Conservation (phyloP, 37 sponge, comb jelly and placozoan genomes). For the Eunapius fragilis region DNA sequence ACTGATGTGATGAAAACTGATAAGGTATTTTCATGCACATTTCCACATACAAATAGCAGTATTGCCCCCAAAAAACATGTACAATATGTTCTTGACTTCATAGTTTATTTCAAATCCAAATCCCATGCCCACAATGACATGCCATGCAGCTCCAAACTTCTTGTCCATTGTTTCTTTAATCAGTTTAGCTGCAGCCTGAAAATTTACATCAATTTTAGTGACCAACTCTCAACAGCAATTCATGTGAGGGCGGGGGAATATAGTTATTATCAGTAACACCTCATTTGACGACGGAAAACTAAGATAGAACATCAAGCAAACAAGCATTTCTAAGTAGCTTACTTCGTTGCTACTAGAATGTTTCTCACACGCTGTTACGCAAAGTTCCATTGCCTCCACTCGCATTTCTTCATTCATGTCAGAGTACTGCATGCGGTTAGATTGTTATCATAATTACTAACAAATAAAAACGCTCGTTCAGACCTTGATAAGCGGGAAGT, state of each 20-base stretch:
- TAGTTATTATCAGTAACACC: too few relatives aligned
- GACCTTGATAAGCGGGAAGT: constrained; percentile 90
- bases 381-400: constrained; percentile 98
- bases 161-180: constrained; percentile 99
- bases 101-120: constrained; percentile 95
- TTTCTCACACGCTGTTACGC: constrained; percentile 99
- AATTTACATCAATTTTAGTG: too few relatives aligned
- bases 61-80: constrained; percentile 98
- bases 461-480: not conserved
- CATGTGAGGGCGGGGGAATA: not conserved
- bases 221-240: not conserved
- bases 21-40: constrained; percentile 68
- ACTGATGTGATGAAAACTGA: too few relatives aligned
- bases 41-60: constrained; percentile 98
- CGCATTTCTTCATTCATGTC: constrained; percentile 99
- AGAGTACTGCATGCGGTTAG: constrained; percentile 73
- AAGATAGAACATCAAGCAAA: too few relatives aligned
- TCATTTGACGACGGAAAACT: too few relatives aligned
- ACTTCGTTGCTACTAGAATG: constrained; percentile 92
- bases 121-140: constrained; percentile 95
- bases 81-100: constrained; percentile 90
- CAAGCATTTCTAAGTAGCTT: too few relatives aligned
- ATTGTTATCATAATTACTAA: not conserved
- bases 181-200: constrained; percentile 94
- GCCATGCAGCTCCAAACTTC: constrained; percentile 99